Evolutionary conservation across 1,140 invertebrate genomes (phyloP), one percentile per base, ranked within the genome.

Genomic region (Drosophila hydei): DNA sequence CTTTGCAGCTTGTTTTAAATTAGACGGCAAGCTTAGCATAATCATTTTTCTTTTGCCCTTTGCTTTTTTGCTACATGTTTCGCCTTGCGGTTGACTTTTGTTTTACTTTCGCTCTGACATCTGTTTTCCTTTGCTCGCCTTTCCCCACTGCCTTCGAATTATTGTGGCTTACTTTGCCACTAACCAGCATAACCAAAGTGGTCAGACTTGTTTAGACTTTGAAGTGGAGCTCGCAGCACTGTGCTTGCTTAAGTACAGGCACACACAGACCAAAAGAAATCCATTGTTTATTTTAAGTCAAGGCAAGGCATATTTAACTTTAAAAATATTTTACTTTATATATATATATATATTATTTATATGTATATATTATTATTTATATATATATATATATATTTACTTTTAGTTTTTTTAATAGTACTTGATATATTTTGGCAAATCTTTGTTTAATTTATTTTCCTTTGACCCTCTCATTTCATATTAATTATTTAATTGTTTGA

Each of bases 21-120:
- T 88, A 83, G 83, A 76, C 75, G 75, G 71, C 83, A 73, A 87
- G 71, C 77, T 85, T 58, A 72, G 61, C 27, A 30, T 30, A 87
- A 73, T 59, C 75, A 85, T 80, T 87, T 85, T 85, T 87, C 77
- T 80, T 77, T 25, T 55, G 55, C n/a, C 16, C 7, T 43, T n/a
- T 36, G 16, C 69, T 12, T 5, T 18, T 68, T 63, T 68, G 71
- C 42, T 71, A 70, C 71, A 77, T 70, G 68, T 71, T 79, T 65
- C 69, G 74, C 68, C 75, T 65, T 87, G 83, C 52, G 83, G 78
- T 50, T 9, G 79, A 79, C 72, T 88, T 83, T 73, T 48, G 72
- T 68, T 83, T 87, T 85, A 85, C 77, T 87, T 85, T 88, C 55
- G 30, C 7, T 43, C 47, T 42, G 56, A 63, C 43, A 77, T 59